Evolutionary conservation across 2,888 invertebrate species (phyloP).

Genomic region (Chorisops tibialis): DNA sequence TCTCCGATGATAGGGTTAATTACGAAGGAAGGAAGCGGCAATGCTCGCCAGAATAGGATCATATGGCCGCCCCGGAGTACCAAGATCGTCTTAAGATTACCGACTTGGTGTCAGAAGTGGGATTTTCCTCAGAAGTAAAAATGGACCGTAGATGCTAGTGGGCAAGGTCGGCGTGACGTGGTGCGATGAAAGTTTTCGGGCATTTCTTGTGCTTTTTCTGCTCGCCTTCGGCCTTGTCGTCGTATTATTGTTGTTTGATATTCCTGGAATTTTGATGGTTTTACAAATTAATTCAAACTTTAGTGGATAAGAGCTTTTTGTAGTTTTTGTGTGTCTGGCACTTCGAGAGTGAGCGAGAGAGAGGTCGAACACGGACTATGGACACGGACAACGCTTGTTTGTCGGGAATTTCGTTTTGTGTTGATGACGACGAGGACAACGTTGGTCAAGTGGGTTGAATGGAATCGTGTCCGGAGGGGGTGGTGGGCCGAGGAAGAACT

Average conservation of each 20-base stretch:
- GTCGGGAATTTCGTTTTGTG: conserved; percentile 11
- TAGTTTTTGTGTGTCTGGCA: conserved; percentile 5
- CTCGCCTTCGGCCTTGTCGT: background rate
- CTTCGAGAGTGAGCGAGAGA: background rate
- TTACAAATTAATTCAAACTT: conserved; percentile 25
- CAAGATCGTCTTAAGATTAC: conserved; percentile 22
- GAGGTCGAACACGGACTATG: background rate
- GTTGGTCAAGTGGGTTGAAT: conserved; percentile 19
- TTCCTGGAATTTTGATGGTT: conserved; percentile 20
- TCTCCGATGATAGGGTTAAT: conserved; percentile 19
- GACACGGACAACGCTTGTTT: conserved; percentile 9
- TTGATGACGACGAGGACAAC: conserved; percentile 13
- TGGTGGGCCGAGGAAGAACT: conserved; percentile 13
- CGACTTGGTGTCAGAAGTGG: conserved; percentile 23
- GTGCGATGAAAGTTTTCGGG: background rate
- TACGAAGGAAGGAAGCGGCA: conserved; percentile 14
- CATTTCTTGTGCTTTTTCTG: conserved; percentile 20
- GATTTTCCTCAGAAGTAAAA: conserved; percentile 20
- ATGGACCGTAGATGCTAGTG: background rate
- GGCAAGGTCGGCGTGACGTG: background rate
- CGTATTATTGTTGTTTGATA: conserved; percentile 10
- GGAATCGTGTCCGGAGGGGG: background rate
- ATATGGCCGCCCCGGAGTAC: conserved; percentile 12
- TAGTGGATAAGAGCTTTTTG: conserved; percentile 20
- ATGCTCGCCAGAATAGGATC: background rate